These are phyloP conservation scores for Embiotoca jacksoni DNA, from an alignment of 2,113 vertebrate genomes.

Conservation along the genomic window DNA sequence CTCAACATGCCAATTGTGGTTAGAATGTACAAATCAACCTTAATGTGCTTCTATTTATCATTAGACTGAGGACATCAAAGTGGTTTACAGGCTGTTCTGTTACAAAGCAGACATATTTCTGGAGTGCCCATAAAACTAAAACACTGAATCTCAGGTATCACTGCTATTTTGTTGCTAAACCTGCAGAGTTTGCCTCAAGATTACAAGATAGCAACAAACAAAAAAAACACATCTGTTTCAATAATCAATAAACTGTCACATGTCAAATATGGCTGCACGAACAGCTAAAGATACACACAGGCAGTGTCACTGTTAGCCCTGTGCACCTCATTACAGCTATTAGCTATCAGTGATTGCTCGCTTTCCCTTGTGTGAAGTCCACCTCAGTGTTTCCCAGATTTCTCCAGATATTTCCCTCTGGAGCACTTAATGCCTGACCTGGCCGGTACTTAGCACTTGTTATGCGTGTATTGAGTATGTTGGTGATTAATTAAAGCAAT, in stretches of 20 bases:
- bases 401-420: conserved; percentile 47
- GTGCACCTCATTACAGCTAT: conserved; percentile 24
- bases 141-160: no score
- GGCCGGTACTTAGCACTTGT: conserved; percentile 61
- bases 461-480: conserved; percentile 61
- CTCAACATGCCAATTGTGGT: no score
- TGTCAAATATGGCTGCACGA: neutral
- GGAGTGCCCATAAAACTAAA: no score
- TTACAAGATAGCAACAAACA: neutral
- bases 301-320: neutral
- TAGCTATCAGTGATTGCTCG: conserved; percentile 17
- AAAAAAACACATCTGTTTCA: neutral
- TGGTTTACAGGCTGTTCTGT: no score
- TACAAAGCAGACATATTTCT: no score
- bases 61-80: no score
- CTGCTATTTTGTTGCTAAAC: no score
- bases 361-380: conserved; percentile 35
- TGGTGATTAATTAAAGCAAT: conserved; percentile 76
- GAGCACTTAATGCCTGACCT: conserved; percentile 57
- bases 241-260: conserved; percentile 5
- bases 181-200: neutral
- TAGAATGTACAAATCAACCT: neutral
- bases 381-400: conserved; percentile 33
- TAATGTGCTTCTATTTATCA: neutral
- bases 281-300: neutral